Evolutionary conservation across 2,888 invertebrate genomes (phyloP).

Genomic region (Acleris holmiana): DNA sequence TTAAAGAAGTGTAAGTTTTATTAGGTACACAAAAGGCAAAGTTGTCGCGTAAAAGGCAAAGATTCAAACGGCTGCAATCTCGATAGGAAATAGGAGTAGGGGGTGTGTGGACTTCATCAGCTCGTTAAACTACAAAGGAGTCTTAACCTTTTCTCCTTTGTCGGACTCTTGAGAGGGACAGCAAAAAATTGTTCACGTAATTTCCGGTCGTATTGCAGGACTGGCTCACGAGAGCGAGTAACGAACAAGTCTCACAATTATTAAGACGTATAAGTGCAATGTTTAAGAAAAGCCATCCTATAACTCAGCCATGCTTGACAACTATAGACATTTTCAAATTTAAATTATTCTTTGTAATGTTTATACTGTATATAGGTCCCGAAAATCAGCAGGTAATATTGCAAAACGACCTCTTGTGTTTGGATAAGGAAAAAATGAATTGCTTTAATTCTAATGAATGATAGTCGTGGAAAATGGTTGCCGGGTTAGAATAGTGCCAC

Average conservation of each 20-base stretch:
- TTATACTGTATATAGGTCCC: too few species aligned
- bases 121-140: constrained; percentile 65
- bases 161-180: constrained; percentile 50
- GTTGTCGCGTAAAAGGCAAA: constrained; percentile 4
- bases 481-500: too few species aligned
- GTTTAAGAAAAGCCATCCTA: too few species aligned
- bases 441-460: too few species aligned
- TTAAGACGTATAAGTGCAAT: neutral
- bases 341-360: too few species aligned
- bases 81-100: constrained; percentile 48
- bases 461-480: too few species aligned
- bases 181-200: constrained; percentile 53
- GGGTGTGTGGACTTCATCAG: constrained; percentile 54
- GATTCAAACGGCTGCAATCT: constrained; percentile 38
- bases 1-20: neutral
- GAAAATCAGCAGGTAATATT: too few species aligned
- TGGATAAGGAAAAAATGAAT: too few species aligned
- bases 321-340: too few species aligned
- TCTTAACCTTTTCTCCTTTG: constrained; percentile 58
- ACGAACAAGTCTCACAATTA: constrained; percentile 5
- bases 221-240: constrained; percentile 14
- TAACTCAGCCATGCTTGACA: too few species aligned
- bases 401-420: too few species aligned
- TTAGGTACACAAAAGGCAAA: neutral
- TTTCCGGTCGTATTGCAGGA: constrained; percentile 25